Evolutionary conservation across 2,797 vertebrate species (phyloP), one percentile per base, ranked within the genome.

Genomic region (Lepidocolaptes lacrymiger): DNA sequence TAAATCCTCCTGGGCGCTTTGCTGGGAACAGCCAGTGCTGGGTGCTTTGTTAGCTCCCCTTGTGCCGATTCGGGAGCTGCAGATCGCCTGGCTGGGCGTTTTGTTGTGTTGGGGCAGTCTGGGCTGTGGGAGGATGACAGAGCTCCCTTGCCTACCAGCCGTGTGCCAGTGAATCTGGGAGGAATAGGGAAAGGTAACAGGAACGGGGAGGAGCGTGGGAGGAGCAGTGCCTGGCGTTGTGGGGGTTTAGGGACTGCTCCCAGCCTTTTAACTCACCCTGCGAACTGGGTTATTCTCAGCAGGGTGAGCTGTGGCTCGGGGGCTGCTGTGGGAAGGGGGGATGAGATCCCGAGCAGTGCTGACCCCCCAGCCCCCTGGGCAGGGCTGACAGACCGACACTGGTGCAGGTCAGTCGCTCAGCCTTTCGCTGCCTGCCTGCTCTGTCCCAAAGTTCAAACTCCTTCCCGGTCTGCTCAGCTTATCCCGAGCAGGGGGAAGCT

Each of bases 251-350:
- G 55, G 78, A 7, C 81, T 2, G 39, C 43, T 71, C 55, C 44
- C 83, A 63, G 92, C 64, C 8, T 84, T 81, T 61, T 39, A 36
- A 32, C 56, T 81, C 56, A 76, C 76, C 82, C 66, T 34, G 72
- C 81, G 92, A 93, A 88, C 79, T 68, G 8, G 93, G 78, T 95
- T 94, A 79, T 72, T 78, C 85, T 77, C 94, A 68, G 89, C 19
- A 4, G 88, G 66, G 77, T 77, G 91, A 94, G 91, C 59, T 81
- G 83, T 89, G 95, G 87, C 87, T 79, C 72, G 85, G 16, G 17
- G 36, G 79, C 82, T 79, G 85, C 75, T 69, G 89, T 49, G 52
- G 85, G 89, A 80, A 93, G 85, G 64, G 84, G 55, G 95, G 93
- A 74, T 84, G 86, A 46, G 91, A 48, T 91, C 41, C 90, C 8